Conservation (phyloP, 2,888 invertebrate species). For the Euplagia quadripunctaria region DNA sequence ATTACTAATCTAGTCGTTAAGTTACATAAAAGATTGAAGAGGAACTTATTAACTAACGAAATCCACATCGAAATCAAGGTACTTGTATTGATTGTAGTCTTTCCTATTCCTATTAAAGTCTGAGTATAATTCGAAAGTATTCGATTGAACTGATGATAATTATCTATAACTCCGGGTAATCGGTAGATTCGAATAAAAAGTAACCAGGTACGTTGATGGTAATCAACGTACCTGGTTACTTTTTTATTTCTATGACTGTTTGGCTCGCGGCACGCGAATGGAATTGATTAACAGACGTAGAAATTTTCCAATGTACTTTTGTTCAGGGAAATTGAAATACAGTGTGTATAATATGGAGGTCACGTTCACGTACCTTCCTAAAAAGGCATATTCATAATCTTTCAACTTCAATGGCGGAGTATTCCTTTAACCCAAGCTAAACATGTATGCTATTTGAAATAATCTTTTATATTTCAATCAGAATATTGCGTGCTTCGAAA, state of each 20-base stretch:
- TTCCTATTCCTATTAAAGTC: slow-evolving; percentile 11
- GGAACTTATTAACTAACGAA: slow-evolving; percentile 19
- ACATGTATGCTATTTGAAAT: slow-evolving; percentile 23
- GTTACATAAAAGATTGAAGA: slow-evolving; percentile 25
- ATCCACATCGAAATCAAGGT: slow-evolving; percentile 27
- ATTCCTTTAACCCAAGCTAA: slow-evolving; percentile 20
- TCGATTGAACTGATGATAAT: slow-evolving; percentile 37
- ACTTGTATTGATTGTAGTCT: slow-evolving; percentile 20
- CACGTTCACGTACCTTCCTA: slow-evolving; percentile 13
- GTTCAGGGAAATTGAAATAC: background rate
- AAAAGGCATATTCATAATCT: slow-evolving; percentile 12
- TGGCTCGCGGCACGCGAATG: slow-evolving; percentile 4
- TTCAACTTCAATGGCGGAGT: slow-evolving; percentile 9
- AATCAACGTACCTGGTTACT: background rate
- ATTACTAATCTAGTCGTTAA: background rate
- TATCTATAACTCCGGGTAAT: slow-evolving; percentile 37
- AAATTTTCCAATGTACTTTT: background rate
- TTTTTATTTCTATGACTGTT: slow-evolving; percentile 2
- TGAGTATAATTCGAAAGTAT: slow-evolving; percentile 30
- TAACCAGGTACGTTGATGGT: background rate
- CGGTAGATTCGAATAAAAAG: too few relatives aligned
- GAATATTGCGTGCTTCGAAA: slow-evolving; percentile 38
- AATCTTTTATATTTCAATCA: slow-evolving; percentile 46
- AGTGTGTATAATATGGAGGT: background rate
- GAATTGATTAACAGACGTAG: slow-evolving; percentile 2